phyloP scores from a whole-genome alignment of 1,140 invertebrate genomes.

The Zaprionus ornatus region DNA sequence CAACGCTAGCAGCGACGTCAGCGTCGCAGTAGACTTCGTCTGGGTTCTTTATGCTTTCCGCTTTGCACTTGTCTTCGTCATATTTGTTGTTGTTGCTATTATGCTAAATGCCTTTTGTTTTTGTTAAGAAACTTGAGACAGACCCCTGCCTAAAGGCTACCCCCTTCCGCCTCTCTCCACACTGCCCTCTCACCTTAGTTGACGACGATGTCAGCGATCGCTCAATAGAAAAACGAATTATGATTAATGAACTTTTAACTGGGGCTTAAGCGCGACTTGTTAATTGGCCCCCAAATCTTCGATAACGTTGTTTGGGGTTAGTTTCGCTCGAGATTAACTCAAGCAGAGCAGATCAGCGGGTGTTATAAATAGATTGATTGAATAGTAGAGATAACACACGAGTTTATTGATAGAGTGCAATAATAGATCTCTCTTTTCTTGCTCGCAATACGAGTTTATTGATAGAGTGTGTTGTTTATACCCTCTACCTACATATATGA shows the following conservation, averaged over 20 bases:
- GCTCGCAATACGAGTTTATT: too few species aligned
- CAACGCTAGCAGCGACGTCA: constrained; percentile 13
- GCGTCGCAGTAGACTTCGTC: constrained; percentile 53
- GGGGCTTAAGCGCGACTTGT: constrained; percentile 18
- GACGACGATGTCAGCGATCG: constrained; percentile 30
- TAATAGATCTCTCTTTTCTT: too few species aligned
- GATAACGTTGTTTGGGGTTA: not conserved
- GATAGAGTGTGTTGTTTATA: too few species aligned
- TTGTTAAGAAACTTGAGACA: constrained; percentile 39
- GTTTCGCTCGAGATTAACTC: not conserved
- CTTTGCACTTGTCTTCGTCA: constrained; percentile 74
- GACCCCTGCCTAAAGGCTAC: not conserved
- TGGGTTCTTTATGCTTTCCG: constrained; percentile 69
- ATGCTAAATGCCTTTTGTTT: constrained; percentile 77
- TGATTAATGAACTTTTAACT: constrained; percentile 48
- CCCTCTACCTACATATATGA: too few species aligned
- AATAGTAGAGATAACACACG: not conserved
- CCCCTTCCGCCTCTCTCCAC: not conserved
- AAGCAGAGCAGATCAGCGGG: not conserved
- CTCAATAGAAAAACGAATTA: constrained; percentile 28
- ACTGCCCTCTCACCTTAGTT: not conserved
- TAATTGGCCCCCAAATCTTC: constrained; percentile 24
- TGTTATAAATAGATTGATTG: not conserved
- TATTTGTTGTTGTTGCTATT: constrained; percentile 47
- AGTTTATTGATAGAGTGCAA: not conserved